phyloP scores from a whole-genome alignment of 2,888 invertebrate genomes.

The Cabera pusaria region DNA sequence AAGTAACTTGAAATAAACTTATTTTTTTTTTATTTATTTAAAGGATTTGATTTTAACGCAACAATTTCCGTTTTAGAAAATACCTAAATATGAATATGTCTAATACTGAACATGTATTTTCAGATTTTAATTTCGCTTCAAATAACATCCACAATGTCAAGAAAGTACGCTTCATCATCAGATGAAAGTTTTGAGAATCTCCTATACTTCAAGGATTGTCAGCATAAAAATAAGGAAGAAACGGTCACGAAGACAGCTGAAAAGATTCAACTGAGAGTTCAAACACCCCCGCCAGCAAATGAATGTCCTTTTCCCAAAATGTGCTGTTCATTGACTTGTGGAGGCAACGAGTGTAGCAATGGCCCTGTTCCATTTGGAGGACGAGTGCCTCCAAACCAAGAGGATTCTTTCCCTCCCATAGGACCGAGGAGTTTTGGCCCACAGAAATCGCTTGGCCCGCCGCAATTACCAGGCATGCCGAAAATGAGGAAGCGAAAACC shows the following conservation, averaged over 20 bases:
- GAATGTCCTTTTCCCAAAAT: conserved; percentile 59
- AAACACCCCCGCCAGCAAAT: conserved; percentile 26
- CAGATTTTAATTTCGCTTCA: conserved; percentile 55
- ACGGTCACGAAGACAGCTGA: no score
- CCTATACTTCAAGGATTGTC: conserved; percentile 67
- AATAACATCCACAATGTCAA: conserved; percentile 40
- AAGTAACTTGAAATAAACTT: no score
- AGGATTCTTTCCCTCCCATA: conserved; percentile 24
- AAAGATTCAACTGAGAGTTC: no score
- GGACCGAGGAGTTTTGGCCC: conserved; percentile 19
- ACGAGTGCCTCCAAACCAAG: conserved; percentile 28
- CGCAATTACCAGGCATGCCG: conserved; percentile 21
- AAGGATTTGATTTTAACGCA: no score
- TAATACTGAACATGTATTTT: no score
- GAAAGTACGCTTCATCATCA: conserved; percentile 46
- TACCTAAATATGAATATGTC: no score
- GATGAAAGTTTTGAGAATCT: conserved; percentile 72
- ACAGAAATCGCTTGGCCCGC: conserved; percentile 24
- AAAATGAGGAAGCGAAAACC: conserved; percentile 47
- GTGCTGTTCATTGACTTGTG: conserved; percentile 68
- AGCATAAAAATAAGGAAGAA: conserved; percentile 37
- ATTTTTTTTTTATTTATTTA: no score
- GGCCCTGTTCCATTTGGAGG: conserved; percentile 17
- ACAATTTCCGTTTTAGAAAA: no score
- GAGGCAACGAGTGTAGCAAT: conserved; percentile 48